These are phyloP conservation scores for Deroplatys truncata DNA, from an alignment of 2,888 invertebrate species.

Conservation along the genomic window DNA sequence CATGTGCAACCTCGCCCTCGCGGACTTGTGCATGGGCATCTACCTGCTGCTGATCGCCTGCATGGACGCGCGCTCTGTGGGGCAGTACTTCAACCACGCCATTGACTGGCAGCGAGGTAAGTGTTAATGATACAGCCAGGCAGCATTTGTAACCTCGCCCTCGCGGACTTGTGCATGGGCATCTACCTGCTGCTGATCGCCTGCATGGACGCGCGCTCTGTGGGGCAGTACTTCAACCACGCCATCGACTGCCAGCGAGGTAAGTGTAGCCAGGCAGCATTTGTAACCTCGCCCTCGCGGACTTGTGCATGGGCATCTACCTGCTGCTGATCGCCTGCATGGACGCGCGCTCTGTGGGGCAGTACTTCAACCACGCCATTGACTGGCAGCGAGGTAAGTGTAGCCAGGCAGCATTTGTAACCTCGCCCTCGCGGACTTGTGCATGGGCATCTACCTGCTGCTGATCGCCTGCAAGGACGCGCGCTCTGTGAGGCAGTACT, in stretches of 20 bases:
- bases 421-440: constrained; percentile 62
- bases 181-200: constrained; percentile 59
- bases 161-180: constrained; percentile 65
- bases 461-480: constrained; percentile 59
- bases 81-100: constrained; percentile 63
- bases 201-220: constrained; percentile 57
- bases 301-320: constrained; percentile 63
- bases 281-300: constrained; percentile 64
- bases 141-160: constrained; percentile 63
- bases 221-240: constrained; percentile 62
- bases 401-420: too few species aligned
- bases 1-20: constrained; percentile 63
- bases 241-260: constrained; percentile 66
- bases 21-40: constrained; percentile 63
- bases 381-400: too few species aligned
- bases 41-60: constrained; percentile 59
- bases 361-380: constrained; percentile 63
- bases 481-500: constrained; percentile 59
- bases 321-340: constrained; percentile 57
- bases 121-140: too few species aligned
- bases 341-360: constrained; percentile 59
- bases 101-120: too few species aligned
- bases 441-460: constrained; percentile 61
- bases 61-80: constrained; percentile 58
- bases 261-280: too few species aligned